phyloP scores from a whole-genome alignment of 2,113 vertebrate genomes.

The Mastomys natalensis region DNA sequence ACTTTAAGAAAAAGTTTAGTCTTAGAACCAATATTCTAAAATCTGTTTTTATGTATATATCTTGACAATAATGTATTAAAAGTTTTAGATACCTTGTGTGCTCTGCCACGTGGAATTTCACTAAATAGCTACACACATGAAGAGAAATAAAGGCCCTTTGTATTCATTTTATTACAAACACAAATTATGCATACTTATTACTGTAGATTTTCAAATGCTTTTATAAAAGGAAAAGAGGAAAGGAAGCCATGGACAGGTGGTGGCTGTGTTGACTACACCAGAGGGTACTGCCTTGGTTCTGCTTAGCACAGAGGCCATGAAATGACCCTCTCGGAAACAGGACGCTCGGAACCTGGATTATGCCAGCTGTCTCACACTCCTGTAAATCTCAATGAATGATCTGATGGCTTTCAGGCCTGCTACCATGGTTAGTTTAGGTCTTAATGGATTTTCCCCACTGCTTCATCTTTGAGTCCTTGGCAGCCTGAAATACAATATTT shows the following conservation, averaged over 20 bases:
- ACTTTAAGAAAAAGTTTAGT: neutral
- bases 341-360: conserved; percentile 34
- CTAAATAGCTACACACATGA: neutral
- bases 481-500: conserved; percentile 4
- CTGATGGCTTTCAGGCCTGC: conserved; percentile 59
- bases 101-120: neutral
- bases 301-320: conserved; percentile 1
- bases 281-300: neutral
- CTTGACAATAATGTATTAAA: conserved; percentile 55
- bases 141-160: conserved; percentile 13
- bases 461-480: neutral
- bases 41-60: neutral
- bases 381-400: conserved; percentile 34
- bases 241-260: conserved; percentile 16
- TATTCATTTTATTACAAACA: conserved; percentile 27
- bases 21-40: conserved; percentile 35
- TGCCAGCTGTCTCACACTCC: neutral
- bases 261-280: neutral
- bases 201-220: neutral
- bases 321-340: conserved; percentile 52
- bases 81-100: neutral
- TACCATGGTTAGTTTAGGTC: neutral
- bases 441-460: conserved; percentile 53
- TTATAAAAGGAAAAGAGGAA: conserved; percentile 17
- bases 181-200: conserved; percentile 16